Evolutionary conservation across 2,797 vertebrate species (phyloP).

Genomic region (Microchirus variegatus): DNA sequence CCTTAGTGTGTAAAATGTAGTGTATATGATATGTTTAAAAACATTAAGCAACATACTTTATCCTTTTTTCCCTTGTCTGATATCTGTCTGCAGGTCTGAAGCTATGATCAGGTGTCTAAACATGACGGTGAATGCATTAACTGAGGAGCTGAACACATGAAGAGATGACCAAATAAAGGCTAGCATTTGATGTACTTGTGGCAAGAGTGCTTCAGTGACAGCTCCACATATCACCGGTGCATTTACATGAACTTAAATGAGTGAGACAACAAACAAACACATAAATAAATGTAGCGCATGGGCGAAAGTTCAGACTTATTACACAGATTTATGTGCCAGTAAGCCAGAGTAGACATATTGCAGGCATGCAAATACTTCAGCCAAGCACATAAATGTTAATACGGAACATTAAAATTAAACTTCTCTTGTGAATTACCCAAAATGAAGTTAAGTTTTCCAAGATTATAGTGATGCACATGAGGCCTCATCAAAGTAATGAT

Average conservation of each 20-base stretch:
- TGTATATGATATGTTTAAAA: no score
- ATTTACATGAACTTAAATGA: constrained; percentile 10
- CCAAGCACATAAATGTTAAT: background rate
- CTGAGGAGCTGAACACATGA: constrained; percentile 11
- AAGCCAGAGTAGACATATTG: background rate
- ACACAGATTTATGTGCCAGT: background rate
- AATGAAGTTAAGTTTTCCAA: background rate
- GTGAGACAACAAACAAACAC: background rate
- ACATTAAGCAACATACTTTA: no score
- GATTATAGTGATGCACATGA: background rate
- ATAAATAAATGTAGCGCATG: no score
- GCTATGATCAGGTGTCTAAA: constrained; percentile 12
- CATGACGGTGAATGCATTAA: constrained; percentile 11
- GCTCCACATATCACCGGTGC: background rate
- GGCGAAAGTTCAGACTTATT: no score
- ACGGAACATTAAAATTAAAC: background rate
- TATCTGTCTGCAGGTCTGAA: background rate
- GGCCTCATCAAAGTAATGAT: background rate
- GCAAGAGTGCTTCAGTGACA: constrained; percentile 3
- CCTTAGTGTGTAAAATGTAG: no score
- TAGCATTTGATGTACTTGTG: constrained; percentile 22
- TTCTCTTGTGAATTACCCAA: background rate
- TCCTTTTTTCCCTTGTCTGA: no score
- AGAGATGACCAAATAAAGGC: constrained; percentile 20
- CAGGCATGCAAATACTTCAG: background rate